These are phyloP conservation scores for Sebastes iracundus DNA, from an alignment of 2,797 vertebrate genomes.

Conservation along the genomic window DNA sequence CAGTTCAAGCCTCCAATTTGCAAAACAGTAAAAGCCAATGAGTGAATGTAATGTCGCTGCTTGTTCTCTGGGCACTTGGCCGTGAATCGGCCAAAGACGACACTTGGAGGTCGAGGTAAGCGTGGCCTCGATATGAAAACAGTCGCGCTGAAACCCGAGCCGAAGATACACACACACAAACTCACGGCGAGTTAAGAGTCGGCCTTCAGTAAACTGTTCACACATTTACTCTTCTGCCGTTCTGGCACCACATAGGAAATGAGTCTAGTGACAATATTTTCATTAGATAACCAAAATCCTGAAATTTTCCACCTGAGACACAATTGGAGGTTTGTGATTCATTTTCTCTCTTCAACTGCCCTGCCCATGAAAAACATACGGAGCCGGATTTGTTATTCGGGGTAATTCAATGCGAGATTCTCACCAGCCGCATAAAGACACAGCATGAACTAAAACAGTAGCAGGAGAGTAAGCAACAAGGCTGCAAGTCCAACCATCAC, in stretches of 20 bases:
- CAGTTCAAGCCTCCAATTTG: conserved; percentile 9
- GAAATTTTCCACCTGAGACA: conserved; percentile 80
- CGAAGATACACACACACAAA: conserved; percentile 52
- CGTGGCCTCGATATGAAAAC: conserved; percentile 80
- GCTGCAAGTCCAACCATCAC: conserved; percentile 8
- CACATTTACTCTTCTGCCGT: conserved; percentile 84
- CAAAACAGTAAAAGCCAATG: conserved; percentile 23
- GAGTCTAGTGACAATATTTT: conserved; percentile 91
- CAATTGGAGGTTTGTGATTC: conserved; percentile 84
- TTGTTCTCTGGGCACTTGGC: conserved; percentile 52
- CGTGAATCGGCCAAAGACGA: conserved; percentile 64
- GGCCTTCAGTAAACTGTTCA: conserved; percentile 84
- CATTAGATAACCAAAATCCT: conserved; percentile 87
- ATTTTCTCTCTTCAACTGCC: conserved; percentile 63
- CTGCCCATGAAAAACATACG: conserved; percentile 73
- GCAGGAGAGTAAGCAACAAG: conserved; percentile 3
- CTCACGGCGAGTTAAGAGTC: conserved; percentile 77
- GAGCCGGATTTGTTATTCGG: conserved; percentile 73
- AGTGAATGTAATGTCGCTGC: conserved; percentile 55
- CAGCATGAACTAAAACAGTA: conserved; percentile 55
- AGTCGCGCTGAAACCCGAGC: conserved; percentile 81
- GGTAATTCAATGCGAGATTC: conserved; percentile 62
- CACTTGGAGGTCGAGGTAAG: conserved; percentile 72
- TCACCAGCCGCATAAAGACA: conserved; percentile 54
- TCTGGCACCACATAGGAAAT: conserved; percentile 89